These are phyloP conservation scores for Pherbina coryleti DNA, from an alignment of 2,888 invertebrate genomes.

Conservation along the genomic window DNA sequence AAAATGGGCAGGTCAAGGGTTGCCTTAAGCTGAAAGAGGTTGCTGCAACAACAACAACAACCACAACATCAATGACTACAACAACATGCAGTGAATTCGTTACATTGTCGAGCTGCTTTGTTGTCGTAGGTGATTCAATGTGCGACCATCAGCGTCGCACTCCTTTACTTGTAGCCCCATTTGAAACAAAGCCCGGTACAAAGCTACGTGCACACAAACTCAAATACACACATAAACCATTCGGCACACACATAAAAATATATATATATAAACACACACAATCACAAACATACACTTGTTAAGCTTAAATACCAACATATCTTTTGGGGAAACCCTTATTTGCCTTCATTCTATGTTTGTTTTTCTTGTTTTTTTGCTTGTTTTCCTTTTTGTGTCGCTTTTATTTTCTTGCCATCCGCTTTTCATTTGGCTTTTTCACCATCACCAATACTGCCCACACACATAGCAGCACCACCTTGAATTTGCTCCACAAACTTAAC, in stretches of 20 bases:
- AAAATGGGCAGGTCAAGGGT: background rate
- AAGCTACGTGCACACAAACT: background rate
- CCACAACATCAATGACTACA: background rate
- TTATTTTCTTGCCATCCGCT: background rate
- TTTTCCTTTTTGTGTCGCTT: background rate
- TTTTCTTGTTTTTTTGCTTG: constrained; percentile 19
- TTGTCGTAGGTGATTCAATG: constrained; percentile 34
- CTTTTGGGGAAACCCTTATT: constrained; percentile 63
- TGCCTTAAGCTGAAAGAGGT: constrained; percentile 11
- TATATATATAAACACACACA: too few relatives aligned
- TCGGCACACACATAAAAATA: background rate
- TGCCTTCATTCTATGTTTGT: constrained; percentile 39
- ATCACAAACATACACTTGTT: constrained; percentile 38
- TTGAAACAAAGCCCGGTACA: background rate
- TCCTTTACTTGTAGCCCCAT: background rate
- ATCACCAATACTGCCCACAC: background rate
- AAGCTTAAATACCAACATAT: constrained; percentile 47
- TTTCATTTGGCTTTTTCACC: constrained; percentile 12
- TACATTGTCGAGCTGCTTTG: constrained; percentile 24
- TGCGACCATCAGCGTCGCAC: constrained; percentile 11
- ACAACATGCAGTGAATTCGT: background rate
- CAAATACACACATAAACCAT: background rate
- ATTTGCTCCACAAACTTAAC: background rate
- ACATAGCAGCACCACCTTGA: background rate
- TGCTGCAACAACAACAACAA: background rate